These are phyloP conservation scores for Mesorhabditis spiculigera DNA, from an alignment of 2,888 invertebrate genomes.

Conservation along the genomic window DNA sequence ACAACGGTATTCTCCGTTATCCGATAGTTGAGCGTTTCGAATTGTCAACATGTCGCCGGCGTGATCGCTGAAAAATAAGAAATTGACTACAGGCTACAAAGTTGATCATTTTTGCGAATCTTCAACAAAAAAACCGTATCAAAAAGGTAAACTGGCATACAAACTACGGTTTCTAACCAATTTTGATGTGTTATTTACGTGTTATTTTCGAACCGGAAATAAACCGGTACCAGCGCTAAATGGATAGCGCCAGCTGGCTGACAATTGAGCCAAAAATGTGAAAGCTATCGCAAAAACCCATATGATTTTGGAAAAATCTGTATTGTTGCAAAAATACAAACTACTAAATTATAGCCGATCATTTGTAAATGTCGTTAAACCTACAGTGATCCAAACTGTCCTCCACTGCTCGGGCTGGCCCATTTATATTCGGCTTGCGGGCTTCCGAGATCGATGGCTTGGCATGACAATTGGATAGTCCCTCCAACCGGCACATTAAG, in stretches of 20 bases:
- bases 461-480: slow-evolving; percentile 78
- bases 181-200: neutral
- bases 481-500: slow-evolving; percentile 75
- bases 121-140: neutral
- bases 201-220: too few relatives aligned
- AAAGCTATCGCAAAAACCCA: too few relatives aligned
- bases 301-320: neutral
- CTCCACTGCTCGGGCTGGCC: slow-evolving; percentile 25
- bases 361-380: neutral
- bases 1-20: slow-evolving; percentile 84
- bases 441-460: slow-evolving; percentile 75
- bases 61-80: slow-evolving; percentile 35
- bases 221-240: too few relatives aligned
- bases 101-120: neutral
- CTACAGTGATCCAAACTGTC: slow-evolving; percentile 14
- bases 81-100: slow-evolving; percentile 21
- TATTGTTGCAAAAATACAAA: too few relatives aligned
- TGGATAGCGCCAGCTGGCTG: too few relatives aligned
- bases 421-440: slow-evolving; percentile 64
- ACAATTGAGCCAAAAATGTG: too few relatives aligned
- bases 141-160: neutral
- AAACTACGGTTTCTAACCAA: neutral
- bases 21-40: slow-evolving; percentile 75
- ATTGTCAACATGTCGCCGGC: slow-evolving; percentile 23
- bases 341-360: slow-evolving; percentile 7